Conservation (phyloP, 2,797 vertebrate genomes). For the Cottoperca gobio region DNA sequence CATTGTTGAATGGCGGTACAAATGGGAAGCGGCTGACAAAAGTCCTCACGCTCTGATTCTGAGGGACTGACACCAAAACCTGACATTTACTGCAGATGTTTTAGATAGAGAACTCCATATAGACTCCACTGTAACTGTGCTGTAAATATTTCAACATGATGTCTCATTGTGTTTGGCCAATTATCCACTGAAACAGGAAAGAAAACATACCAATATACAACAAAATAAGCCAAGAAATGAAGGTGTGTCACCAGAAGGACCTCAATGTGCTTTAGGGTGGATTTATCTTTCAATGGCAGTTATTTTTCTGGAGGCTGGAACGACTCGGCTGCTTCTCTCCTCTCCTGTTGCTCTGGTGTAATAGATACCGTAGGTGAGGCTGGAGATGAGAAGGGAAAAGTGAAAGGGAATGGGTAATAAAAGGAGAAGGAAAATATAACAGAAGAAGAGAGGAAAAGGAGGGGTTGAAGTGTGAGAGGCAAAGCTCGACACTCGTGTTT, state of each 20-base stretch:
- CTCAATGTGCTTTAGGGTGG: constrained; percentile 41
- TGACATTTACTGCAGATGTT: constrained; percentile 57
- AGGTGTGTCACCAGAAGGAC: constrained; percentile 15
- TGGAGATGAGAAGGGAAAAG: constrained; percentile 49
- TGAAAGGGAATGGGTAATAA: constrained; percentile 72
- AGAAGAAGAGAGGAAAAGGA: constrained; percentile 31
- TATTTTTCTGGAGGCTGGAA: constrained; percentile 41
- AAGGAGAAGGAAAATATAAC: constrained; percentile 44
- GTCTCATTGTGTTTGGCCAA: constrained; percentile 9
- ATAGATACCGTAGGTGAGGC: constrained; percentile 54
- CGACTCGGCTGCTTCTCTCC: constrained; percentile 10
- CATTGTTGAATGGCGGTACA: constrained; percentile 33
- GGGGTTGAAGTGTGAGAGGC: constrained; percentile 41
- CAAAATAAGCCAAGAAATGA: constrained; percentile 10
- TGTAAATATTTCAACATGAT: not conserved
- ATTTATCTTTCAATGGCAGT: constrained; percentile 66
- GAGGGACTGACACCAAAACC: constrained; percentile 38
- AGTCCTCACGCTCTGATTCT: constrained; percentile 18
- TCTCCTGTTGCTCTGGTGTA: constrained; percentile 53
- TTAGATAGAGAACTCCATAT: constrained; percentile 34
- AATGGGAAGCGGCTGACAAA: constrained; percentile 46
- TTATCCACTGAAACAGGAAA: constrained; percentile 4
- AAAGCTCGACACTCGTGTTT: constrained; percentile 57
- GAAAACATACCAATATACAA: constrained; percentile 4
- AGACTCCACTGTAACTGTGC: constrained; percentile 11